These are phyloP conservation scores for Mustela nigripes DNA, from an alignment of 2,113 vertebrate species.

Conservation along the genomic window DNA sequence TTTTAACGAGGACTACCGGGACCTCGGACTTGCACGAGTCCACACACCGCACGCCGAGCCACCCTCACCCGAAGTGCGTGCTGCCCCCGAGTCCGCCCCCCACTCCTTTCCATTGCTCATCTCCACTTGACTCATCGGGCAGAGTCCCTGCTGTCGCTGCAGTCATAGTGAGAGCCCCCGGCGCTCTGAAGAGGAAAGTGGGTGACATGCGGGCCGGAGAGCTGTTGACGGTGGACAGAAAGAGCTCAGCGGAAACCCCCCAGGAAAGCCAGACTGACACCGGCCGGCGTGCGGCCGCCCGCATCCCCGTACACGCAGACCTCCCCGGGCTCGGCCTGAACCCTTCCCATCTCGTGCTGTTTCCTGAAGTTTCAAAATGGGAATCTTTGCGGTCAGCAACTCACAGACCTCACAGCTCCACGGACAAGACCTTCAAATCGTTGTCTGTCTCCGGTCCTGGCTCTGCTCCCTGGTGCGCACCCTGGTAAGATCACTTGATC, in stretches of 20 bases:
- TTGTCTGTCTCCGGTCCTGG: background rate
- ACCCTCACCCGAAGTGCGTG: fast-evolving
- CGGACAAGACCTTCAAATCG: background rate
- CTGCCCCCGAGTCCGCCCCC: background rate
- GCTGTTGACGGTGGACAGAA: background rate
- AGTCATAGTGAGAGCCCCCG: background rate
- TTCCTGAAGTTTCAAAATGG: conserved; percentile 37
- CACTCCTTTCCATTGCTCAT: background rate
- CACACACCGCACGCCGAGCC: no score
- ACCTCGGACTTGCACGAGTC: background rate
- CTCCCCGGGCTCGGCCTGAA: background rate
- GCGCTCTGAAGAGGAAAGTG: background rate
- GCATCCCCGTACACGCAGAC: background rate
- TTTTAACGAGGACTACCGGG: background rate
- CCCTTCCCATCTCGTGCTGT: background rate
- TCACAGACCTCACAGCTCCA: background rate
- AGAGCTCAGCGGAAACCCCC: background rate
- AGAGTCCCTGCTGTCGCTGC: background rate
- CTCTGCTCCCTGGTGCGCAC: background rate
- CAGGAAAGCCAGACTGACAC: background rate
- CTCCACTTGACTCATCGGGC: background rate
- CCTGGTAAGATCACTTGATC: background rate
- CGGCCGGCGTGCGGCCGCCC: background rate
- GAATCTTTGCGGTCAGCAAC: background rate
- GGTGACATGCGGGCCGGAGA: background rate